These are phyloP conservation scores for Rachycentron canadum DNA, from an alignment of 2,797 vertebrate genomes.

Conservation along the genomic window DNA sequence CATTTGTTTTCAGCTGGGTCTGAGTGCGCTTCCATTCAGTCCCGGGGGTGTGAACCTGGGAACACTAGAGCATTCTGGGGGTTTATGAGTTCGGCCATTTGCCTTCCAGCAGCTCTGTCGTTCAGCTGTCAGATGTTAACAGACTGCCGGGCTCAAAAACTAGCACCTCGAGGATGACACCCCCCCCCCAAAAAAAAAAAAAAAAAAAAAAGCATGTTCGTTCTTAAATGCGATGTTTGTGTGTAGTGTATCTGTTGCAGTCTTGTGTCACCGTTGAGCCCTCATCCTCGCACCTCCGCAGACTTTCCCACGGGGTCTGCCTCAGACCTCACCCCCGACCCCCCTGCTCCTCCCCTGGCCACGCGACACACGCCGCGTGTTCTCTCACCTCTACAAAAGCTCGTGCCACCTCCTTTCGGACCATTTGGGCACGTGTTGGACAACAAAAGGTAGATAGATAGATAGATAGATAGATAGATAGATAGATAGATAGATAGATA, in stretches of 20 bases:
- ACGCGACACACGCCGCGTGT: slow-evolving; percentile 40
- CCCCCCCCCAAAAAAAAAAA: too few species aligned
- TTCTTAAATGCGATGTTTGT: not conserved
- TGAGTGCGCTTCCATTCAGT: too few species aligned
- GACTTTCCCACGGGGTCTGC: slow-evolving; percentile 61
- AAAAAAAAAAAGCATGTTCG: not conserved
- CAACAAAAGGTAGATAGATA: slow-evolving; percentile 33
- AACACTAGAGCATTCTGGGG: not conserved
- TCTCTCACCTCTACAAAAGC: slow-evolving; percentile 67
- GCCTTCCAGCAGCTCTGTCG: not conserved
- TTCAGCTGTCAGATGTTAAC: slow-evolving; percentile 38
- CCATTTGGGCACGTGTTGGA: slow-evolving; percentile 69
- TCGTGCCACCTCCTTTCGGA: slow-evolving; percentile 34
- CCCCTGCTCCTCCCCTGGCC: not conserved
- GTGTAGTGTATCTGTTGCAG: not conserved
- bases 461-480: not conserved
- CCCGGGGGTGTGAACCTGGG: slow-evolving; percentile 42
- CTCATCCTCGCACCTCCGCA: slow-evolving; percentile 52
- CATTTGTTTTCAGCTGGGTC: too few species aligned
- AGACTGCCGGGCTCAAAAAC: slow-evolving; percentile 38
- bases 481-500: not conserved
- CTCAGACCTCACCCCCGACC: not conserved
- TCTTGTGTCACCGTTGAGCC: too few species aligned
- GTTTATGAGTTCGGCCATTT: slow-evolving; percentile 34
- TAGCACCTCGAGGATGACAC: slow-evolving; percentile 36